Percentiles rank a stretch among this genome's conserved stretches.
Conservation (phyloP, 2,888 invertebrate genomes). For the Caenorhabditis becei region DNA sequence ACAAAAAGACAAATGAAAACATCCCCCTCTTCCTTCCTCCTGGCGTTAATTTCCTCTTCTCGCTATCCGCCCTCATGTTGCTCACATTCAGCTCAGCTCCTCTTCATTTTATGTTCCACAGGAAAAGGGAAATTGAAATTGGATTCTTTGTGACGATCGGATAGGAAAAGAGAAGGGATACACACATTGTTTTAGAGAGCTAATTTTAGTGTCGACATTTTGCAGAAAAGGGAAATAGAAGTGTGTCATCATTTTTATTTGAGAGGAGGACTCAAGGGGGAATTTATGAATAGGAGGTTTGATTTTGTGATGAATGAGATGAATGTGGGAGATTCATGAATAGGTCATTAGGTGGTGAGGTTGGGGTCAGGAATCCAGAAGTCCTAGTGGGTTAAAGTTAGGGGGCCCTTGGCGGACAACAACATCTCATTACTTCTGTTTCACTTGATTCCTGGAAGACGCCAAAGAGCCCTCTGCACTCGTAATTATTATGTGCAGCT, state of each 20-base stretch:
- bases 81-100: no score
- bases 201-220: slow-evolving; percentile 8
- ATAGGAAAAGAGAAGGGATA: not conserved
- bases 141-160: slow-evolving; percentile 50
- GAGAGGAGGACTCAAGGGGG: not conserved
- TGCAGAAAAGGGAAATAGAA: no score
- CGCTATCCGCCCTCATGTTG: slow-evolving; percentile 8
- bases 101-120: slow-evolving; percentile 46
- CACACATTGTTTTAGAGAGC: slow-evolving; percentile 20
- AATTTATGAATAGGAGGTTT: slow-evolving; percentile 3
- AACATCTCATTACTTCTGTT: slow-evolving; percentile 17
- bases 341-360: slow-evolving; percentile 24
- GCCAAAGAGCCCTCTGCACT: slow-evolving; percentile 15
- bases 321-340: slow-evolving; percentile 52
- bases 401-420: not conserved
- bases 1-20: not conserved
- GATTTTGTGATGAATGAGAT: slow-evolving; percentile 36
- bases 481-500: slow-evolving; percentile 52
- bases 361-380: not conserved
- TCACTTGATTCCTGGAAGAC: slow-evolving; percentile 17
- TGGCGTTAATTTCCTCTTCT: not conserved
- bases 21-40: not conserved
- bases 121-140: slow-evolving; percentile 51
- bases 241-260: not conserved
- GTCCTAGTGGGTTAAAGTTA: no score